phyloP scores from a whole-genome alignment of 1,140 invertebrate genomes.

The Zaprionus ornatus region DNA sequence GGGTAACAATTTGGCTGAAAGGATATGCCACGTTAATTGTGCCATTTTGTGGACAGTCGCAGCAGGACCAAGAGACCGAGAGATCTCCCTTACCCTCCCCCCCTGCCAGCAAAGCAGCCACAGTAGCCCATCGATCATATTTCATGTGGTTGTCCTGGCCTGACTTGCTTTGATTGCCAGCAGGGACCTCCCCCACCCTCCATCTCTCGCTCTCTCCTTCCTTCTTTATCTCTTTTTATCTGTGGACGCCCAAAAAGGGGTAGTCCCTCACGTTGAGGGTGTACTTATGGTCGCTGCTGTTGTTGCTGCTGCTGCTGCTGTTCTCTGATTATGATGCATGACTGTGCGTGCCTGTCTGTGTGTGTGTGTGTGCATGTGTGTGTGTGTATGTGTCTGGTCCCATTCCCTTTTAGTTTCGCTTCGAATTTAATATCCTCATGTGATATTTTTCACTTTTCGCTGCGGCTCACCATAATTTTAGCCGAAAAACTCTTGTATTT shows the following conservation, averaged over 20 bases:
- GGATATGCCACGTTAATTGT: slow-evolving; percentile 82
- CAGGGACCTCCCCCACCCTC: slow-evolving; percentile 42
- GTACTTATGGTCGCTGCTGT: slow-evolving; percentile 21
- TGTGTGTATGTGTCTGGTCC: slow-evolving; percentile 1
- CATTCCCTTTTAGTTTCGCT: slow-evolving; percentile 51
- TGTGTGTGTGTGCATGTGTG: slow-evolving; percentile 6
- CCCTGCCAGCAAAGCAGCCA: background rate
- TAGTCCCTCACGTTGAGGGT: slow-evolving; percentile 57
- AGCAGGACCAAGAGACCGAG: slow-evolving; percentile 50
- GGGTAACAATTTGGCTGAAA: slow-evolving; percentile 74
- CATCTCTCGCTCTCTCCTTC: background rate
- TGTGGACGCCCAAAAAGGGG: slow-evolving; percentile 51
- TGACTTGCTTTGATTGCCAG: slow-evolving; percentile 75
- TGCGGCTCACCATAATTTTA: slow-evolving; percentile 49
- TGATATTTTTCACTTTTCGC: slow-evolving; percentile 49
- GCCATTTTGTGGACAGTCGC: slow-evolving; percentile 80
- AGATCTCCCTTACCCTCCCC: background rate
- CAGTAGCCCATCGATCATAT: slow-evolving; percentile 77
- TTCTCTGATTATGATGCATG: slow-evolving; percentile 77
- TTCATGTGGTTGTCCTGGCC: slow-evolving; percentile 58
- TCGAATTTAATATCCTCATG: slow-evolving; percentile 57
- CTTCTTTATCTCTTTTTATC: slow-evolving; percentile 49
- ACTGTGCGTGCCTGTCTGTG: slow-evolving; percentile 37
- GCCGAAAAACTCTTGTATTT: slow-evolving; percentile 44
- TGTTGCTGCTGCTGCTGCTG: slow-evolving; percentile 6